Base-by-base conservation (phyloP, 1,140 invertebrate species). In the Drosophila tropicalis region DNA sequence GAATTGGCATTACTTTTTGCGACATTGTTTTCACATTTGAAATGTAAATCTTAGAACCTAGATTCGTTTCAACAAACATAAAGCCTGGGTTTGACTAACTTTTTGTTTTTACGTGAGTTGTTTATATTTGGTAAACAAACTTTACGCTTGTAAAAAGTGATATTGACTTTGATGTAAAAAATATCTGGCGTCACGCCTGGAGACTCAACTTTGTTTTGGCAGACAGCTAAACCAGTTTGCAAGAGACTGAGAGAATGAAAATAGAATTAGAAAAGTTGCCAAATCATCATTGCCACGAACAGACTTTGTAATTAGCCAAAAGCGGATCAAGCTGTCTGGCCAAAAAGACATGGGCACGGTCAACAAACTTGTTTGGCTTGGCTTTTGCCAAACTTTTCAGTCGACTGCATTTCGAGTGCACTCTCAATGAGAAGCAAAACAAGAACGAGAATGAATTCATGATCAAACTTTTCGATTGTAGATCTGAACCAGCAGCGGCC, bases 141-240 rank as follows among this genome's bases (percentile, higher is more conserved):
- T 62, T 54, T 15, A 69, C 72, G 60, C 66, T 65, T 64, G 25
- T 62, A 44, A 29, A 39, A 62, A 70, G 66, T 80, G 77, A 74
- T 79, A 80, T 80, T 80, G 77, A 80, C 77, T 80, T 80, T 80
- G 76, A 51, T 75, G 76, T 80, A 74, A 80, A 67, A 57, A 70
- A 39, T 39, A 12, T 4, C 12, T 39, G 12, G 66, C 32, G 17
- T 51, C 44, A 63, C 63, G 62, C 9, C 56, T 60, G 55, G 62
- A 67, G 70, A 56, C 41, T 34, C 47, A 57, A 39, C 62, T 40
- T 12, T 15, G 62, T 34, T 41, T 22, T 62, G 57, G 60, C 56
- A 73, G 39, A 19, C 62, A 69, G 51, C 34, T 54, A 79, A 81
- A 81, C 79, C 79, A 70, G 79, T 81, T 80, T 74, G 34, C 60